phyloP scores from a whole-genome alignment of 2,888 invertebrate species.

The Campoplex nolae region DNA sequence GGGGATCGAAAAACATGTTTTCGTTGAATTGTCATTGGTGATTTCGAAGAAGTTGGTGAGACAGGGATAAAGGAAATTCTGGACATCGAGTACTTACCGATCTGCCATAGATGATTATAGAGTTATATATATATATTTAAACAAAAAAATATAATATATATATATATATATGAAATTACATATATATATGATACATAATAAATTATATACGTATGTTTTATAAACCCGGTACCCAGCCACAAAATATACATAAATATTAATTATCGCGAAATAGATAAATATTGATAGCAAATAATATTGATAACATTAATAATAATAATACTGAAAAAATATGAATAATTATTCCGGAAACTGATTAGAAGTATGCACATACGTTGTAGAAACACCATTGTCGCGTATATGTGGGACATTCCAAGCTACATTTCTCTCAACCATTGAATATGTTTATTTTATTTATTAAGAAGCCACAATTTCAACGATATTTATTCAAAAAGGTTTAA shows the following conservation, averaged over 20 bases:
- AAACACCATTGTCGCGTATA: constrained; percentile 39
- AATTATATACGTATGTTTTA: constrained; percentile 67
- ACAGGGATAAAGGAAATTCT: constrained; percentile 31
- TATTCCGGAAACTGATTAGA: constrained; percentile 29
- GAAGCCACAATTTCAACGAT: neutral
- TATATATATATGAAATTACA: constrained; percentile 42
- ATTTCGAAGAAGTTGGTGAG: neutral
- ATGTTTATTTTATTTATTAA: neutral
- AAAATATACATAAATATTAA: constrained; percentile 51
- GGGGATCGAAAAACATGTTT: neutral
- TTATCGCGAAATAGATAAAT: constrained; percentile 58
- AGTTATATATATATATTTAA: constrained; percentile 25
- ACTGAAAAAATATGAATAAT: constrained; percentile 48
- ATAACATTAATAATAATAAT: constrained; percentile 39
- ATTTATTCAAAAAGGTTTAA: neutral
- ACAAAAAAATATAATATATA: too few relatives aligned
- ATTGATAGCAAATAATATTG: constrained; percentile 35
- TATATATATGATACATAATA: constrained; percentile 55
- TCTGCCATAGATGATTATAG: constrained; percentile 53
- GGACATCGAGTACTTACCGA: constrained; percentile 59
- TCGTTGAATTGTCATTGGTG: neutral
- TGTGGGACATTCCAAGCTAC: neutral
- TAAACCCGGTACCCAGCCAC: constrained; percentile 64
- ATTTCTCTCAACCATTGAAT: neutral
- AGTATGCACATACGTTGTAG: constrained; percentile 54